Percentiles rank a stretch among this genome's conserved stretches.
These are phyloP conservation scores for Abscondita cerata DNA, from an alignment of 2,888 invertebrate species.

Conservation along the genomic window DNA sequence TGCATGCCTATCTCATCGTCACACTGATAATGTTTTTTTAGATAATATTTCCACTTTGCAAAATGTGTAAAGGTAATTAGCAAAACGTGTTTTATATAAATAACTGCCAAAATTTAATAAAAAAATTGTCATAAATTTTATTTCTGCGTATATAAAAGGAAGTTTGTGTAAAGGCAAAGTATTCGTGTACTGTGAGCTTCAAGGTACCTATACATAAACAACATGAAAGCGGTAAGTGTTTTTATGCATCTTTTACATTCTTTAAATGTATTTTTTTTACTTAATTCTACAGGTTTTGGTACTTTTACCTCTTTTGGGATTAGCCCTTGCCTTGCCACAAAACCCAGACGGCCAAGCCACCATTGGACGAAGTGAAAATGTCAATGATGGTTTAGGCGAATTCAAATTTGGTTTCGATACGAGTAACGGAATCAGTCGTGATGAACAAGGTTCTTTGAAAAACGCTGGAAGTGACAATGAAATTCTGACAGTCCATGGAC, in stretches of 20 bases:
- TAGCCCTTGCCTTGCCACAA: background rate
- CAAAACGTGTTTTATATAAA: too few relatives aligned
- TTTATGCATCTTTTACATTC: background rate
- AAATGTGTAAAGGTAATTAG: too few relatives aligned
- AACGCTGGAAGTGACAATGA: constrained; percentile 59
- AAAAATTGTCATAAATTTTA: background rate
- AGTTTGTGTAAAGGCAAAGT: background rate
- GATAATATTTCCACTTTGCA: too few relatives aligned
- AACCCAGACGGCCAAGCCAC: constrained; percentile 60
- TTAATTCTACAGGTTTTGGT: background rate
- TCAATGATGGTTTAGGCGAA: constrained; percentile 65
- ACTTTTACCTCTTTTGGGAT: background rate
- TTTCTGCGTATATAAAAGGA: constrained; percentile 5
- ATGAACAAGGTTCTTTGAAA: constrained; percentile 54
- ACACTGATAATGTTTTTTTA: too few relatives aligned
- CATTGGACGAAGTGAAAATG: constrained; percentile 65
- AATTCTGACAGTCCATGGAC: constrained; percentile 57
- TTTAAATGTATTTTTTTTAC: background rate
- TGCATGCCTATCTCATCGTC: too few relatives aligned
- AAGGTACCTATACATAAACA: background rate
- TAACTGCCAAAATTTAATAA: too few relatives aligned
- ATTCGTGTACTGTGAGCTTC: background rate
- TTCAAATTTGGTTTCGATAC: constrained; percentile 65
- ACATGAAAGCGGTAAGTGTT: constrained; percentile 5
- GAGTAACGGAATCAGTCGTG: constrained; percentile 54